A percentile compares a stretch with the other conserved stretches of the same genome.
These are phyloP conservation scores for Litoditis marina DNA, from an alignment of 2,888 invertebrate genomes.

Conservation along the genomic window DNA sequence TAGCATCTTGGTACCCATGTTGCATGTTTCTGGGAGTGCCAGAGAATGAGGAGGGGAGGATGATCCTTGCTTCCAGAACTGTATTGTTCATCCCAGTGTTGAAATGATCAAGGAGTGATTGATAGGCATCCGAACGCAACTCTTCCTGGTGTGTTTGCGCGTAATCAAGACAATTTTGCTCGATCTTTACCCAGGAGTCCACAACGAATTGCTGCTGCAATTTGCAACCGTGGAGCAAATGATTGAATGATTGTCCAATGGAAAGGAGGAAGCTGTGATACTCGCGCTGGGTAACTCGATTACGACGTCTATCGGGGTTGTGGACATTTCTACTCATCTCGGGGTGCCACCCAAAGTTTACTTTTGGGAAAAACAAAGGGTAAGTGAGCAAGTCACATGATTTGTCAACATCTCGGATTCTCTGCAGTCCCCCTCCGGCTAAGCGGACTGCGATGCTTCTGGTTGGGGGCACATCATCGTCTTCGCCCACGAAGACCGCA, in stretches of 20 bases:
- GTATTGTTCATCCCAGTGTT: conserved; percentile 4
- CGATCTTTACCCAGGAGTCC: conserved; percentile 62
- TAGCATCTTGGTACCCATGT: conserved; percentile 48
- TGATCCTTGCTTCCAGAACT: conserved; percentile 24
- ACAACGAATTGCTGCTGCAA: conserved; percentile 61
- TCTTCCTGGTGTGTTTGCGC: conserved; percentile 58
- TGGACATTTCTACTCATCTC: conserved; percentile 5
- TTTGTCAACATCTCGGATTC: too few relatives aligned
- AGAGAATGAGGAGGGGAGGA: conserved; percentile 51
- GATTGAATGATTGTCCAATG: conserved; percentile 43
- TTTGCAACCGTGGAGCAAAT: conserved; percentile 41
- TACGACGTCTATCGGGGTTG: too few relatives aligned
- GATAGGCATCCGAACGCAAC: conserved; percentile 48
- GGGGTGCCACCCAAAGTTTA: conserved; percentile 38
- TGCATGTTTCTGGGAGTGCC: conserved; percentile 62
- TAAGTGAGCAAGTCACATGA: conserved; percentile 64
- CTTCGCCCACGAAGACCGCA: too few relatives aligned
- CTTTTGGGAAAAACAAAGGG: conserved; percentile 60
- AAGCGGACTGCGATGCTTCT: too few relatives aligned
- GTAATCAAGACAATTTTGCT: conserved; percentile 59
- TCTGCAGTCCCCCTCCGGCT: too few relatives aligned
- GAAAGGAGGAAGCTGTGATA: conserved; percentile 38
- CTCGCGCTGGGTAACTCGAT: conserved; percentile 43
- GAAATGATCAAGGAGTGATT: conserved; percentile 42
- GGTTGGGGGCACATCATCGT: too few relatives aligned